Conservation (phyloP, 2,113 vertebrate species). For the Python bivittatus region DNA sequence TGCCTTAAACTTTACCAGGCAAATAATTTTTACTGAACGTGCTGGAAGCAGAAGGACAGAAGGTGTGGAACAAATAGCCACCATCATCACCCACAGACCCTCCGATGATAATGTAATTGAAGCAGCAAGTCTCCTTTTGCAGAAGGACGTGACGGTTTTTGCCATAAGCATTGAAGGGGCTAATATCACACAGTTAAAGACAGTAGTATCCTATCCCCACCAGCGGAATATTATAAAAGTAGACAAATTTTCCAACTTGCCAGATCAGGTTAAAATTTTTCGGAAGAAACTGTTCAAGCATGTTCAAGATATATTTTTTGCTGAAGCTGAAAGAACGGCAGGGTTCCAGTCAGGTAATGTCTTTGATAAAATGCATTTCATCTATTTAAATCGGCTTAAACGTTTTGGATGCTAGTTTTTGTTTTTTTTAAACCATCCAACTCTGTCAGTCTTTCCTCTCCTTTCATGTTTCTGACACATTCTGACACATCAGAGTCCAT, state of each 20-base stretch:
- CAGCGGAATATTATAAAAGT: constrained; percentile 46
- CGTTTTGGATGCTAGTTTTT: neutral
- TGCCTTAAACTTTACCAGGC: constrained; percentile 54
- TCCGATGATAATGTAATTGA: constrained; percentile 60
- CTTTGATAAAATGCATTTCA: neutral
- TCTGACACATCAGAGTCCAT: neutral
- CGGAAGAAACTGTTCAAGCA: constrained; percentile 65
- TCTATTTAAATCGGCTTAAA: neutral
- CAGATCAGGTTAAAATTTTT: constrained; percentile 40
- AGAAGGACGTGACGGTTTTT: constrained; percentile 60
- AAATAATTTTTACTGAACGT: constrained; percentile 51
- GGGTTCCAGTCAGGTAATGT: constrained; percentile 62
- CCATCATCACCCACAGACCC: constrained; percentile 66
- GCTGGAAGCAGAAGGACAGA: constrained; percentile 59
- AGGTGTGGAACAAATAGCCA: constrained; percentile 67
- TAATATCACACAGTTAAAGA: constrained; percentile 45
- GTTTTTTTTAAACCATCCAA: neutral
- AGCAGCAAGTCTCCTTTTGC: constrained; percentile 52
- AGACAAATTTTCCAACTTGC: constrained; percentile 56
- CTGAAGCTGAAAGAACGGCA: constrained; percentile 13
- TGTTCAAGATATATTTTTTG: constrained; percentile 24
- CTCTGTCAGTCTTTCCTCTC: neutral
- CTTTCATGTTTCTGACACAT: neutral
- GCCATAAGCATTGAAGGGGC: constrained; percentile 59
- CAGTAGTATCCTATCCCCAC: constrained; percentile 60